Base-by-base conservation (phyloP, 2,888 invertebrate genomes). In the Zygothrica quintamaculata region DNA sequence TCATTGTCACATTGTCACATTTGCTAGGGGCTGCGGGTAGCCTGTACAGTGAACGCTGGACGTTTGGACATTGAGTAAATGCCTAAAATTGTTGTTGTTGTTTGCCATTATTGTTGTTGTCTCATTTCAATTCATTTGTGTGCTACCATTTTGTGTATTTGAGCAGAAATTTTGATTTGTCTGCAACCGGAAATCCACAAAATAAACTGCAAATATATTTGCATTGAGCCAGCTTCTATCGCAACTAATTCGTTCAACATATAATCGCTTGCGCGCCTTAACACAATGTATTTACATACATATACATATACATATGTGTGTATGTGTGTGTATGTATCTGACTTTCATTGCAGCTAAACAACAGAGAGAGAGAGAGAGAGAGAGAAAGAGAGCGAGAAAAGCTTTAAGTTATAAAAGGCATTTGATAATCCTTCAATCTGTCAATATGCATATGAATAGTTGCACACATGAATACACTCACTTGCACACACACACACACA, bases 351-450 rank as follows among this genome's bases (percentile, higher is more conserved):
- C 65, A 69, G 69, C 65, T 65, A 56, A 61, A 65, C 60, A 69
- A 58, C n/a, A n/a, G n/a, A n/a, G n/a, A n/a, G n/a, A n/a, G n/a
- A n/a, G n/a, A n/a, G n/a, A n/a, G n/a, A n/a, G n/a, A n/a, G n/a
- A n/a, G n/a, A n/a, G n/a, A n/a, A n/a, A n/a, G n/a, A n/a, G n/a
- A n/a, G n/a, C n/a, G 7, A 51, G 70, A 57, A 40, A 61, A 65
- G 77, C 72, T 77, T 65, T 77, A 73, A 65, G 68, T 62, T 68
- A 48, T 68, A 66, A 73, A 71, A 73, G 73, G 80, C 80, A 84
- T 75, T 81, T 61, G 77, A 80, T 80, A 81, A 81, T 81, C 80
- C 80, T 69, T 80, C 84, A 84, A 77, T 81, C 73, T 80, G 84
- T 84, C 80, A 84, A 80, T 81, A 81, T 76, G 53, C 64, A 52